phyloP scores from a whole-genome alignment of 1,140 invertebrate species.

The Zaprionus camerounensis region DNA sequence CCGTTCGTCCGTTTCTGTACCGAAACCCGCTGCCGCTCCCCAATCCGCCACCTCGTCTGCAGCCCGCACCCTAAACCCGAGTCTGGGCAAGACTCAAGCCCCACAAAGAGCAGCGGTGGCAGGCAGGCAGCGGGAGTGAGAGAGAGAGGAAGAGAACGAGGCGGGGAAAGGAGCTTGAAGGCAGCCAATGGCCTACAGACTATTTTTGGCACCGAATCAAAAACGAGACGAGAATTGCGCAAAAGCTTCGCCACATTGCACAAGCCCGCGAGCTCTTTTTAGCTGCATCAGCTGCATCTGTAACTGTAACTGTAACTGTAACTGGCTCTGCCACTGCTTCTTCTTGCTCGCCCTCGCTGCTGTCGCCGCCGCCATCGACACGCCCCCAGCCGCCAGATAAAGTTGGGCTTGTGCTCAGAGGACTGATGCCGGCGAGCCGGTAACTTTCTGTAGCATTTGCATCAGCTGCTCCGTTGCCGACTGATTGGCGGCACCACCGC shows the following conservation, averaged over 20 bases:
- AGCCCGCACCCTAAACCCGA: conserved; percentile 21
- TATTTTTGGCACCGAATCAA: conserved; percentile 80
- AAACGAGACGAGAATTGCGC: conserved; percentile 65
- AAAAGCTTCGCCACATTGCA: conserved; percentile 51
- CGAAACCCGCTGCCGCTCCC: conserved; percentile 1
- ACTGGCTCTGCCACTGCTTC: conserved; percentile 11
- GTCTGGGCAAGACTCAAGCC: conserved; percentile 8
- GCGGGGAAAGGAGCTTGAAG: conserved; percentile 25
- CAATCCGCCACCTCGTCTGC: background rate
- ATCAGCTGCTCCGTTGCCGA: conserved; percentile 82
- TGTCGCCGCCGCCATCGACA: background rate
- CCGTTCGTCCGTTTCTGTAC: conserved; percentile 25
- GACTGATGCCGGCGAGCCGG: conserved; percentile 70
- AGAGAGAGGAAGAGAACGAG: background rate
- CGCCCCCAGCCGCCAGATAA: conserved; percentile 16
- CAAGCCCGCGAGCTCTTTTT: conserved; percentile 56
- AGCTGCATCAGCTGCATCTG: conserved; percentile 32
- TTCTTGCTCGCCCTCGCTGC: conserved; percentile 4
- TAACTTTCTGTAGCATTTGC: conserved; percentile 83
- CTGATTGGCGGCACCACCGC: conserved; percentile 54
- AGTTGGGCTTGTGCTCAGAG: conserved; percentile 57
- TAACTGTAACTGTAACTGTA: conserved; percentile 4
- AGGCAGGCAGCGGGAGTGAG: background rate
- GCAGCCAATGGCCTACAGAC: conserved; percentile 66
- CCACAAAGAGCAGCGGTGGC: background rate